Evolutionary conservation across 2,113 vertebrate genomes (phyloP).

Genomic region (Neomonachus schauinslandi): DNA sequence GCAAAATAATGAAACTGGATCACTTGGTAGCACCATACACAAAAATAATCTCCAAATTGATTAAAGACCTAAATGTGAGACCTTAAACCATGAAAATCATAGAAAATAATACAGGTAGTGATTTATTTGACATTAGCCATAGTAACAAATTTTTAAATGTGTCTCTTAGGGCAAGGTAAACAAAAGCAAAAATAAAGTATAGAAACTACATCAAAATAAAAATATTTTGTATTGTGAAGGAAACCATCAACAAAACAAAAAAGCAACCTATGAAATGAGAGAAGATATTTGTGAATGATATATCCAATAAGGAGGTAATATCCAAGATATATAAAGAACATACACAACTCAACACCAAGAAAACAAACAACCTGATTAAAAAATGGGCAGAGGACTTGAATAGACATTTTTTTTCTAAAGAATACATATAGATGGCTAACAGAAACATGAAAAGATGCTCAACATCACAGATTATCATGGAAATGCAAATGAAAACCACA

Average conservation of each 20-base stretch:
- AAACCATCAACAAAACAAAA: not conserved
- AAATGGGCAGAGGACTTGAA: not conserved
- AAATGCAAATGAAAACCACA: not conserved
- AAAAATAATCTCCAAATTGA: not conserved
- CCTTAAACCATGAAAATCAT: not conserved
- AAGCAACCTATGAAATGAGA: not conserved
- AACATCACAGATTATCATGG: not conserved
- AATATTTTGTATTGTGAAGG: not conserved
- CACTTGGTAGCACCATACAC: not conserved
- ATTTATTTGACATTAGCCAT: not conserved
- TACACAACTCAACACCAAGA: not conserved
- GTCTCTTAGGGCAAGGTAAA: not conserved
- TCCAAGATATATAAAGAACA: not conserved
- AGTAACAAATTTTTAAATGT: not conserved
- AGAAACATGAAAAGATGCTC: not conserved
- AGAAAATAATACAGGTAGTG: not conserved
- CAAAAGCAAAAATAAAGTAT: not conserved
- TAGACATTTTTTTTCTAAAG: not conserved
- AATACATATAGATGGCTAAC: not conserved
- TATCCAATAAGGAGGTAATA: not conserved
- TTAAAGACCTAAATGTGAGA: not conserved
- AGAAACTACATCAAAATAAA: not conserved
- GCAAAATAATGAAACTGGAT: not conserved
- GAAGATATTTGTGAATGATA: not conserved
- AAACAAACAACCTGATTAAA: not conserved